Conservation (phyloP, 2,113 vertebrate species). For the Protobothrops mucrosquamatus region DNA sequence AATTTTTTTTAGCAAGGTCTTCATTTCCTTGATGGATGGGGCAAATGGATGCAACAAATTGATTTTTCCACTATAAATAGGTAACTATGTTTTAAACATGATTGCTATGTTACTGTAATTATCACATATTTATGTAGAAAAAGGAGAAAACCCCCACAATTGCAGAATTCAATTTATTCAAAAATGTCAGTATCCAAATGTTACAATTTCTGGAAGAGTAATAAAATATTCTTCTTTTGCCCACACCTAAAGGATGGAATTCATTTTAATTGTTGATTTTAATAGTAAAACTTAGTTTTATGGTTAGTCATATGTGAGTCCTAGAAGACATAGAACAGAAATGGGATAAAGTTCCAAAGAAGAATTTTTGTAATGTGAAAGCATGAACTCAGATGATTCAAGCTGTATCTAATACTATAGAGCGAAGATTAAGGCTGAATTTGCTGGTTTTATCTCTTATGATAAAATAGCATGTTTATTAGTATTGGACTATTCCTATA, state of each 20-base stretch:
- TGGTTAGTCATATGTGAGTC: not conserved
- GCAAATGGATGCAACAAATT: slow-evolving; percentile 36
- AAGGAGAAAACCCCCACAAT: not conserved
- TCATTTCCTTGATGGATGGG: not conserved
- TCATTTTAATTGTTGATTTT: not conserved
- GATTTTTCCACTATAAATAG: not conserved
- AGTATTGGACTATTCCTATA: not conserved
- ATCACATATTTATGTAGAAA: not conserved
- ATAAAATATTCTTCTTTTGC: not conserved
- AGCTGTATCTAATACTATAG: too few relatives aligned
- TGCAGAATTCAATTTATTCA: not conserved
- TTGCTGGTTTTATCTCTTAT: not conserved
- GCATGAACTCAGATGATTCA: not conserved
- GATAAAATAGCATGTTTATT: not conserved
- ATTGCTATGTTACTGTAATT: not conserved
- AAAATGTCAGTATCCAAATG: not conserved
- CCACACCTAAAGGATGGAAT: not conserved
- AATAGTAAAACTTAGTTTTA: not conserved
- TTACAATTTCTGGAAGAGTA: not conserved
- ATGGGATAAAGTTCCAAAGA: not conserved
- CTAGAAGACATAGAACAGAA: not conserved
- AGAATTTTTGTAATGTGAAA: not conserved
- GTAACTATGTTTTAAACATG: not conserved
- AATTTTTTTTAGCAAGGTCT: slow-evolving; percentile 52
- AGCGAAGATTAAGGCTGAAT: not conserved